These are phyloP conservation scores for Cynocephalus volans DNA, from an alignment of 2,113 vertebrate species.

Conservation along the genomic window DNA sequence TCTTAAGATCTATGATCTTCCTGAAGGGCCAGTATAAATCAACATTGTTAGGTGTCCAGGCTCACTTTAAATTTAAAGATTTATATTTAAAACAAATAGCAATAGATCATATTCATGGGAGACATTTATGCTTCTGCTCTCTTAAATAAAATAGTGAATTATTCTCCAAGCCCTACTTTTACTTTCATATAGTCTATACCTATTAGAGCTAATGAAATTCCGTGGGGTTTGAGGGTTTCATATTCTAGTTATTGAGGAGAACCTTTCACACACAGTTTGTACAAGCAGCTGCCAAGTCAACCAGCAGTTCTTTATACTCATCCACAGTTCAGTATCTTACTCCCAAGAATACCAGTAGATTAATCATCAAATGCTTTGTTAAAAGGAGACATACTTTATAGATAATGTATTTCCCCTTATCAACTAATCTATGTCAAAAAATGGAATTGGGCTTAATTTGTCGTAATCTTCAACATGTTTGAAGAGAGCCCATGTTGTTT, in stretches of 20 bases:
- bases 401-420: not conserved
- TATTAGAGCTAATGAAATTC: not conserved
- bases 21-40: not conserved
- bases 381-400: not conserved
- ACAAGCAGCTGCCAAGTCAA: not conserved
- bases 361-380: not conserved
- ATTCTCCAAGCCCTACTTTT: not conserved
- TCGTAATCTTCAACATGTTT: not conserved
- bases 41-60: not conserved
- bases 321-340: not conserved
- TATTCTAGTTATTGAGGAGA: not conserved
- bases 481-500: not conserved
- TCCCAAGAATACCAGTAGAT: not conserved
- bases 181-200: not conserved
- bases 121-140: not conserved
- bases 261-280: not conserved
- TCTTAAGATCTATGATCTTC: not conserved
- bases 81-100: not conserved
- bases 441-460: not conserved
- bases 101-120: not conserved
- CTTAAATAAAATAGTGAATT: not conserved
- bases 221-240: not conserved
- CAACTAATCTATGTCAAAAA: not conserved
- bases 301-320: not conserved
- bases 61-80: not conserved